phyloP scores from a whole-genome alignment of 2,888 invertebrate species.

The Chrysodeixis includens region DNA sequence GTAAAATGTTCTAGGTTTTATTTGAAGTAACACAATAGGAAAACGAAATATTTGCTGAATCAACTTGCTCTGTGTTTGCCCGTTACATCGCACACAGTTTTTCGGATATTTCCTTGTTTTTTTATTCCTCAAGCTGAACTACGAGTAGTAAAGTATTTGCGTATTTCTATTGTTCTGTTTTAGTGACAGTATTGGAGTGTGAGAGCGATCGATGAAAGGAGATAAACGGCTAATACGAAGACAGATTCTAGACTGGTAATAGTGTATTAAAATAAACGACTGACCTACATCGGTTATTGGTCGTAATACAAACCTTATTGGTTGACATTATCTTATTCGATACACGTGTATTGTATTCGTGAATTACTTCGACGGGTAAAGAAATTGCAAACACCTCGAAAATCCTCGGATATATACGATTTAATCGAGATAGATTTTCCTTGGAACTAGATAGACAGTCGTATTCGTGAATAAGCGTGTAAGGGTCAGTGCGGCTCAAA shows the following conservation, averaged over 20 bases:
- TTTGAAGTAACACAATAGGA: constrained; percentile 17
- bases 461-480: constrained; percentile 73
- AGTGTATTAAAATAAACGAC: no score
- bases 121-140: constrained; percentile 3
- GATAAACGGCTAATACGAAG: background rate
- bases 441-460: constrained; percentile 47
- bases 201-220: no score
- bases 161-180: background rate
- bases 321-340: no score
- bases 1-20: constrained; percentile 25
- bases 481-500: constrained; percentile 81
- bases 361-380: background rate
- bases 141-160: constrained; percentile 11
- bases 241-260: background rate
- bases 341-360: background rate
- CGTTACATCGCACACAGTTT: constrained; percentile 13
- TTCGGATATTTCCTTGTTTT: constrained; percentile 6
- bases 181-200: background rate
- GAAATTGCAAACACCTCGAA: background rate
- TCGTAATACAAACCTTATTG: no score
- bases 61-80: background rate
- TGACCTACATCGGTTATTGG: no score
- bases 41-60: constrained; percentile 17
- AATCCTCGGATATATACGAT: background rate
- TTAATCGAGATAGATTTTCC: constrained; percentile 23